Conservation (phyloP, 2,888 invertebrate genomes). For the Dermolepida albohirtum region DNA sequence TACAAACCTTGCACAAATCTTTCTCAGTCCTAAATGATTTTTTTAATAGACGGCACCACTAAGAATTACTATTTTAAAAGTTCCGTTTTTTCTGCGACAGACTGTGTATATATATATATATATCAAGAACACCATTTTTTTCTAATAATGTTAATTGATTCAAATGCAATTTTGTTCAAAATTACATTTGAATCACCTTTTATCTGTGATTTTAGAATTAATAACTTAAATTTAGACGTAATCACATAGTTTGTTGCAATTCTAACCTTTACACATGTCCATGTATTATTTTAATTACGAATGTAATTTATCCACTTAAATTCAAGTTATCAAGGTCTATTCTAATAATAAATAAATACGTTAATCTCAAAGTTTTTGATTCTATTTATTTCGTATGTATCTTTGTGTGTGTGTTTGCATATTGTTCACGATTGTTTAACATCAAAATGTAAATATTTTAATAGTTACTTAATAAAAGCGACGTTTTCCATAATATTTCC, state of each 20-base stretch:
- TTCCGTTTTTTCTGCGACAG: too few species aligned
- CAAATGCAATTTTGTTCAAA: too few species aligned
- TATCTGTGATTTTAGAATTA: neutral
- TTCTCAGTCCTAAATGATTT: too few species aligned
- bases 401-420: neutral
- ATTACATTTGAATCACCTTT: neutral
- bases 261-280: too few species aligned
- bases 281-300: neutral
- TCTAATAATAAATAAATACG: constrained; percentile 19
- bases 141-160: too few species aligned
- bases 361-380: constrained; percentile 4
- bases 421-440: constrained; percentile 3
- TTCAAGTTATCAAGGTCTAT: constrained; percentile 6
- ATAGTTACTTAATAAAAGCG: constrained; percentile 2
- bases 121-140: too few species aligned
- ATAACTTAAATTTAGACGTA: too few species aligned
- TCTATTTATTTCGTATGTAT: neutral
- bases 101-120: too few species aligned
- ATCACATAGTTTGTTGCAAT: neutral
- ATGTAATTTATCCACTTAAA: constrained; percentile 6
- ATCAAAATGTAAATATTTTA: constrained; percentile 17
- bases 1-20: too few species aligned
- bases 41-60: too few species aligned
- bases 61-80: too few species aligned
- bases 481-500: constrained; percentile 3